A percentile compares a stretch with the other conserved stretches of the same genome.
Evolutionary conservation across 2,888 invertebrate species (phyloP).

Genomic region (Seladonia tumulorum): DNA sequence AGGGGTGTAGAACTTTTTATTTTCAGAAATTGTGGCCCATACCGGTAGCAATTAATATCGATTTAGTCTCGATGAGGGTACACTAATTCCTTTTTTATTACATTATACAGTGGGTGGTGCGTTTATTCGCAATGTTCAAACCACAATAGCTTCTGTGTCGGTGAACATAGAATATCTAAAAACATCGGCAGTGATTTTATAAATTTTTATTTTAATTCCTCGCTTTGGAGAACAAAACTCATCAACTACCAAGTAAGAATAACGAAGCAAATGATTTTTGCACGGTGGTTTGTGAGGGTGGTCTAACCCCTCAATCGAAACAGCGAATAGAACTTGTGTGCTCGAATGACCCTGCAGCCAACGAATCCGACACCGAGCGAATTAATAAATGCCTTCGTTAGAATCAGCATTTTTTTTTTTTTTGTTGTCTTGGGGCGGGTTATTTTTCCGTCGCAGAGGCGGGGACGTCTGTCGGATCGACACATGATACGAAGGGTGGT

Average conservation of each 20-base stretch:
- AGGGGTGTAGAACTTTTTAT: background rate
- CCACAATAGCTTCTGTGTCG: no score
- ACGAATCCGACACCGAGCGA: background rate
- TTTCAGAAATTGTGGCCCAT: background rate
- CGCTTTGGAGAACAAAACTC: no score
- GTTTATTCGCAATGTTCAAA: no score
- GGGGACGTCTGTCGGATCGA: slow-evolving; percentile 15
- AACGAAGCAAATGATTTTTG: background rate
- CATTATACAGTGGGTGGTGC: no score
- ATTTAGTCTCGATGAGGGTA: background rate
- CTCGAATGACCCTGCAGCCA: background rate
- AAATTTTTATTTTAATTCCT: no score
- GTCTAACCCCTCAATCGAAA: background rate
- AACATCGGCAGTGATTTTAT: no score
- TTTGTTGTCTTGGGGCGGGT: background rate
- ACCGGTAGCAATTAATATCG: background rate
- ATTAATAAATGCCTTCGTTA: background rate
- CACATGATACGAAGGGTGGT: slow-evolving; percentile 51
- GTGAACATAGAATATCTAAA: no score
- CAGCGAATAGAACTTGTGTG: background rate
- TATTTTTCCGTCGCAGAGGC: background rate
- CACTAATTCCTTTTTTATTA: no score
- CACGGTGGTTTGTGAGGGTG: background rate
- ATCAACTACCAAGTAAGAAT: background rate
- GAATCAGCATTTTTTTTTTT: background rate